These are phyloP conservation scores for Myotis vivesi DNA, from an alignment of 2,797 vertebrate species.

Conservation along the genomic window DNA sequence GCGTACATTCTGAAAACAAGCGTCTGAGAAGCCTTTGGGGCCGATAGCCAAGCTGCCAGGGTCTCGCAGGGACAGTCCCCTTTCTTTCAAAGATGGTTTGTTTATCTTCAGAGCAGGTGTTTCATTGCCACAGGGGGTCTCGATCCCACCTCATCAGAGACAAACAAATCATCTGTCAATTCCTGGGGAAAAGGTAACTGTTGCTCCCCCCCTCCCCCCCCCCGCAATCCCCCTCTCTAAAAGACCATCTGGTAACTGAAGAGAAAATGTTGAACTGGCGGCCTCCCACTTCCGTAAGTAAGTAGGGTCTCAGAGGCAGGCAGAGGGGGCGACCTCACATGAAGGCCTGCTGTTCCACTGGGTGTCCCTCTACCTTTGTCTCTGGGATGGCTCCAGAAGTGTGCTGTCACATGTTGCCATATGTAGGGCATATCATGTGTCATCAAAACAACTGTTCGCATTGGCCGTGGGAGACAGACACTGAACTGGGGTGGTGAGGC, in stretches of 20 bases:
- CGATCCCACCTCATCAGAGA: slow-evolving; percentile 83
- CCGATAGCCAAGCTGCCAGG: slow-evolving; percentile 75
- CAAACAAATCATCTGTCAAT: slow-evolving; percentile 85
- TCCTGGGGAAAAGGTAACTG: slow-evolving; percentile 73
- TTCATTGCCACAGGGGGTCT: slow-evolving; percentile 86
- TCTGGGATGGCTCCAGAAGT: slow-evolving; percentile 65
- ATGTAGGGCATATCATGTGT: slow-evolving; percentile 66
- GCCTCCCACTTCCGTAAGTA: slow-evolving; percentile 54
- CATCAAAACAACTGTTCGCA: slow-evolving; percentile 45
- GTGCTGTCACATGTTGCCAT: slow-evolving; percentile 65
- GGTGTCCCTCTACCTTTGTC: slow-evolving; percentile 69
- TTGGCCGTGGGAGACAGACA: neutral
- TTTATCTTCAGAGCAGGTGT: slow-evolving; percentile 90
- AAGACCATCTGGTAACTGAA: slow-evolving; percentile 87
- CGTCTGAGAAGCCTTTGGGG: slow-evolving; percentile 83
- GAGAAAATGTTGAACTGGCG: slow-evolving; percentile 78
- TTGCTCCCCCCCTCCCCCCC: neutral
- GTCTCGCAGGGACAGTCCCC: slow-evolving; percentile 86
- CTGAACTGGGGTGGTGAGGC: neutral
- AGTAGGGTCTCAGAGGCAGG: slow-evolving; percentile 58
- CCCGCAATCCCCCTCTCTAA: slow-evolving; percentile 78
- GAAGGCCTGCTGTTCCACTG: slow-evolving; percentile 65
- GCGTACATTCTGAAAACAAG: slow-evolving; percentile 80
- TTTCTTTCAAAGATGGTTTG: slow-evolving; percentile 79
- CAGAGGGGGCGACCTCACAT: slow-evolving; percentile 74